Percentiles rank a stretch among this genome's conserved stretches.
phyloP scores from a whole-genome alignment of 2,888 invertebrate species.

The Norana najaformis region DNA sequence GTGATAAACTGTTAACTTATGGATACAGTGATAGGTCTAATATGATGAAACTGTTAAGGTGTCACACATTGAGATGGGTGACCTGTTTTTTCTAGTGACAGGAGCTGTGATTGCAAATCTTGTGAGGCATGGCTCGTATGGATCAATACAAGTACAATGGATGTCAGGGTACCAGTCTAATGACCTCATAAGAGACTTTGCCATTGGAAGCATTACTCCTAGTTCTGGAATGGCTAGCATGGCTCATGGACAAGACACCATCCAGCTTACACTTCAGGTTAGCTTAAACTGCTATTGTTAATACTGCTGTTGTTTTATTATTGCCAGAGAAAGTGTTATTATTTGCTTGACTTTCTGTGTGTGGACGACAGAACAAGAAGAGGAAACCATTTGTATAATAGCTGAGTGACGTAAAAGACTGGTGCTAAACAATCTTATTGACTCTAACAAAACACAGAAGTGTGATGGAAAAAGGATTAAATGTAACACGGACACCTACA shows the following conservation, averaged over 20 bases:
- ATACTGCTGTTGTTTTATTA: background rate
- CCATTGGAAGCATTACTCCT: conserved; percentile 9
- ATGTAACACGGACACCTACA: no score
- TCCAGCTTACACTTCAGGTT: background rate
- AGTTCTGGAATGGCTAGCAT: background rate
- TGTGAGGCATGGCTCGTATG: background rate
- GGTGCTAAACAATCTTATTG: no score
- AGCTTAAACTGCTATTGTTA: background rate
- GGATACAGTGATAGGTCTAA: background rate
- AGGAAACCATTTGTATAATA: no score
- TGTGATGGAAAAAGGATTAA: no score
- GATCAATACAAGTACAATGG: conserved; percentile 2
- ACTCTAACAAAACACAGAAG: no score
- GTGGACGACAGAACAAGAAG: no score
- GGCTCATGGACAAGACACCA: conserved; percentile 1
- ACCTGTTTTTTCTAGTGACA: conserved; percentile 17
- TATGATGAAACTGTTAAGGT: background rate
- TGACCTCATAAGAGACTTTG: conserved; percentile 21
- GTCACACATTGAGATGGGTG: background rate
- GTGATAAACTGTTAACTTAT: background rate
- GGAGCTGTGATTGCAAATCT: background rate
- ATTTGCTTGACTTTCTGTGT: no score
- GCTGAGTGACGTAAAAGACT: no score
- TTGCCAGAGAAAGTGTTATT: background rate
- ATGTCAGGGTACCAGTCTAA: conserved; percentile 22